Evolutionary conservation across 1,140 invertebrate species (phyloP).

Genomic region (Lordiphosa collinella): DNA sequence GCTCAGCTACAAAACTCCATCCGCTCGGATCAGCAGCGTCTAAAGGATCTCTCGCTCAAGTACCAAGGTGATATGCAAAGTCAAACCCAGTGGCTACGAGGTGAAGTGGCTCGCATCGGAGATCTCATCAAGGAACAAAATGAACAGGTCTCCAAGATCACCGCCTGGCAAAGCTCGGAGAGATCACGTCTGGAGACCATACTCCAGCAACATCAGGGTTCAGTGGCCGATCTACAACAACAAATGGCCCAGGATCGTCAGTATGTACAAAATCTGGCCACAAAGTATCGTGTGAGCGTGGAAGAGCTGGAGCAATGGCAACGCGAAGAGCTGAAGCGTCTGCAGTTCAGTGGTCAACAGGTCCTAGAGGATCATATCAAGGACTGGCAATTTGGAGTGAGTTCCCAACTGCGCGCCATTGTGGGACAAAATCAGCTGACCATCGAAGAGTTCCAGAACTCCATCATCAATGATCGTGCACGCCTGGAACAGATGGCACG

Average conservation of each 20-base stretch:
- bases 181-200: constrained; percentile 61
- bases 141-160: constrained; percentile 60
- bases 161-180: constrained; percentile 70
- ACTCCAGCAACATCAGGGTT: constrained; percentile 62
- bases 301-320: constrained; percentile 77
- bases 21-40: constrained; percentile 56
- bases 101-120: constrained; percentile 60
- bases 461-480: constrained; percentile 62
- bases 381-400: constrained; percentile 66
- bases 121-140: constrained; percentile 67
- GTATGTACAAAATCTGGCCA: constrained; percentile 63
- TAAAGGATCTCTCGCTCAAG: constrained; percentile 59
- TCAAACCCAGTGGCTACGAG: constrained; percentile 70
- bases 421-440: constrained; percentile 65
- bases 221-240: constrained; percentile 55
- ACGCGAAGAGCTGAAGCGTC: constrained; percentile 53
- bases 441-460: constrained; percentile 68
- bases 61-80: constrained; percentile 73
- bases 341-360: constrained; percentile 55
- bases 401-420: constrained; percentile 50
- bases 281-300: constrained; percentile 68
- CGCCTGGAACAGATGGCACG: constrained; percentile 57
- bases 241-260: constrained; percentile 62
- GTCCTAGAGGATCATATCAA: constrained; percentile 64
- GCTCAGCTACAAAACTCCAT: constrained; percentile 63